These are phyloP conservation scores for Nesospiza acunhae DNA, from an alignment of 2,113 vertebrate species.

Conservation along the genomic window DNA sequence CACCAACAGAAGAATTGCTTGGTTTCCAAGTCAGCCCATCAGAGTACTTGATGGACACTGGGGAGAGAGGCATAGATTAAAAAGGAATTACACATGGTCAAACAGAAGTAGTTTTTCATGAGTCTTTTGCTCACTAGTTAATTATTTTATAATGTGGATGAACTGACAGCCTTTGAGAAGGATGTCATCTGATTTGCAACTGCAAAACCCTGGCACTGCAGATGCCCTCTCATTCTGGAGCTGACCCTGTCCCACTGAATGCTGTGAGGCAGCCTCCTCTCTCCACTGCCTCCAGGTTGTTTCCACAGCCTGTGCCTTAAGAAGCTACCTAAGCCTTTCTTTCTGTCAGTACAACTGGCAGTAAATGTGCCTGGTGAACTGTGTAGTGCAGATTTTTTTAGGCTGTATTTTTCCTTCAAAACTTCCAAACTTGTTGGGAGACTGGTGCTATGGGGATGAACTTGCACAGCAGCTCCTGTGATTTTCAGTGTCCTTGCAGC, in stretches of 20 bases:
- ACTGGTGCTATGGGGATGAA: not conserved
- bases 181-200: not conserved
- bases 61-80: not conserved
- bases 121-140: not conserved
- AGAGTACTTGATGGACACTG: not conserved
- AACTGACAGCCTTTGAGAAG: not conserved
- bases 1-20: not conserved
- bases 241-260: not conserved
- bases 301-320: not conserved
- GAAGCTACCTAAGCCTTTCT: not conserved
- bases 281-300: not conserved
- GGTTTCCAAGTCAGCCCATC: not conserved
- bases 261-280: not conserved
- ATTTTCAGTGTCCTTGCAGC: fast-evolving
- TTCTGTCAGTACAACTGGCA: not conserved
- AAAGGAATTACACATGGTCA: not conserved
- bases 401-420: not conserved
- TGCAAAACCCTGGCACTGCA: fast-evolving
- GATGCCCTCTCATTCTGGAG: not conserved
- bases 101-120: not conserved
- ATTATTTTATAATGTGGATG: not conserved
- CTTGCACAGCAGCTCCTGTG: not conserved
- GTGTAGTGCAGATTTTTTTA: not conserved
- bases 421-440: not conserved
- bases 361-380: not conserved